These are phyloP conservation scores for Vireo altiloquus DNA, from an alignment of 2,113 vertebrate genomes.

Conservation along the genomic window DNA sequence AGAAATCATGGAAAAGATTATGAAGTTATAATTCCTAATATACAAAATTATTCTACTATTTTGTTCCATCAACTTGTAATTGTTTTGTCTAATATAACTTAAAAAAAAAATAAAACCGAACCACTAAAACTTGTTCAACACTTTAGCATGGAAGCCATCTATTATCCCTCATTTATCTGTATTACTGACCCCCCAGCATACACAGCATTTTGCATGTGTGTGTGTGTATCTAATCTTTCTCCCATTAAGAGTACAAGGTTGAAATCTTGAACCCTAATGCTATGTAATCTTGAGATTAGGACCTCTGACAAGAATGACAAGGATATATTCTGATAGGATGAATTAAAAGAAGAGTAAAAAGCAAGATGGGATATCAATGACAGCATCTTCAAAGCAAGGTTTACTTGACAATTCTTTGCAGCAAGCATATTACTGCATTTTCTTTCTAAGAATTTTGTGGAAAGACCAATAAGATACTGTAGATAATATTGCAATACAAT, in stretches of 20 bases:
- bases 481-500: not conserved
- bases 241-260: not conserved
- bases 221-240: not conserved
- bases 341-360: not conserved
- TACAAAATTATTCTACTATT: not conserved
- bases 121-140: not conserved
- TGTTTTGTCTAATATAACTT: not conserved
- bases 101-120: not conserved
- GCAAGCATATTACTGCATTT: not conserved
- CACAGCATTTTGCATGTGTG: rapidly evolving
- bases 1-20: not conserved
- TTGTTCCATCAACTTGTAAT: not conserved
- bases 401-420: not conserved
- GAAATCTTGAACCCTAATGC: not conserved
- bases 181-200: not conserved
- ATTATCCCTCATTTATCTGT: not conserved
- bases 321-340: not conserved
- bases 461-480: not conserved
- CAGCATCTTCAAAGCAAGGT: not conserved
- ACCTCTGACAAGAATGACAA: not conserved
- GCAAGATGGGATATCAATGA: not conserved
- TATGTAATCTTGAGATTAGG: not conserved
- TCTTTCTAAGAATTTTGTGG: not conserved
- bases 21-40: not conserved
- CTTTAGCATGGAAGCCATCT: not conserved